Base-by-base conservation (phyloP, 2,888 invertebrate species). In the Ornithoptera alexandrae region DNA sequence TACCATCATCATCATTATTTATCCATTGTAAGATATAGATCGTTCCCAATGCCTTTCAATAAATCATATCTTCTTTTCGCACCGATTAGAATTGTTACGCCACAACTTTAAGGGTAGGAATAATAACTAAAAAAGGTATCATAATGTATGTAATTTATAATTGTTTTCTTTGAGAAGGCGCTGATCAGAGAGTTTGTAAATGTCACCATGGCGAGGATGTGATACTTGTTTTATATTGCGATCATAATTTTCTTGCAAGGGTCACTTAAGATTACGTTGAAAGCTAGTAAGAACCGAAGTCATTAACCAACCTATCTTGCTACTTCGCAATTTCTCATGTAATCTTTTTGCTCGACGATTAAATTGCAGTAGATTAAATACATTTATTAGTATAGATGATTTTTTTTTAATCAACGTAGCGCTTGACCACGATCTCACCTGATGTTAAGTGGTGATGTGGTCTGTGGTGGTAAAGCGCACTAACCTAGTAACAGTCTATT, bases 201-300 rank as follows among this genome's bases (percentile, higher is more conserved):
- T 18, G 50, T n/a, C n/a, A 53, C 4, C 53, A n/a, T n/a, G 7
- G 12, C 53, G n/a, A 53, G n/a, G 7, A 53, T 18, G 53, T 53
- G 8, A n/a, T 18, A 53, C 53, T 7, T 39, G 39, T 39, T 46
- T 46, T n/a, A 53, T n/a, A n/a, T 53, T 53, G 53, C 53, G n/a
- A 53, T 53, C 15, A 53, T 53, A n/a, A 53, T 53, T 53, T 53
- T n/a, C 53, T 53, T 6, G 53, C n/a, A 53, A 53, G 53, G 53
- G 53, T 53, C n/a, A 53, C n/a, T n/a, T 53, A n/a, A 53, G 53
- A 53, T 53, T 53, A 53, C n/a, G 53, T 53, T n/a, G 53, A 53
- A 53, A 53, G 53, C 53, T 53, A 18, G 53, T n/a, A 53, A 53
- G 53, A 53, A n/a, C 53, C 18, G 18, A 53, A 53, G 53, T 53